phyloP scores from a whole-genome alignment of 1,140 invertebrate species.

The Trachymyrmex cornetzi region DNA sequence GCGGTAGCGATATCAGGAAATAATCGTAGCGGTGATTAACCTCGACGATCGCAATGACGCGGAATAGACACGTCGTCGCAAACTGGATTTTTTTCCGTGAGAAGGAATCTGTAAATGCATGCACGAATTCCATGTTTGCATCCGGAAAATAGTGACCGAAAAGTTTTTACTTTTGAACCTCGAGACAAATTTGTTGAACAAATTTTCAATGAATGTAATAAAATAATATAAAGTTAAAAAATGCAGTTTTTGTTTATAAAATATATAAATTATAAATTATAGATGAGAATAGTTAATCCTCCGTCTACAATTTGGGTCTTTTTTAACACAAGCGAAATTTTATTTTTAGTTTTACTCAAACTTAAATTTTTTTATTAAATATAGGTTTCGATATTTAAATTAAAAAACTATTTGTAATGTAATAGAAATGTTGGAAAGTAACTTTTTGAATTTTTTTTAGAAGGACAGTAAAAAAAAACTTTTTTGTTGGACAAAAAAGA shows the following conservation, averaged over 20 bases:
- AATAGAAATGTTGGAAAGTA: too few species aligned
- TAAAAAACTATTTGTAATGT: too few species aligned
- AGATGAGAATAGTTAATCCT: not conserved
- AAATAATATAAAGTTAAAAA: not conserved
- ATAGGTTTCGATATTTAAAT: too few species aligned
- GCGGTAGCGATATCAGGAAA: not conserved
- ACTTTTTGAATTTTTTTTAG: too few species aligned
- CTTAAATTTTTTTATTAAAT: too few species aligned
- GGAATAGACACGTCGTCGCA: not conserved
- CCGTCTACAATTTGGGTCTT: too few species aligned
- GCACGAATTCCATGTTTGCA: not conserved
- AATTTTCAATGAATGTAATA: constrained; percentile 3
- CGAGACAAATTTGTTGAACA: not conserved
- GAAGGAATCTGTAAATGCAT: not conserved
- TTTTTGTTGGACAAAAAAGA: too few species aligned
- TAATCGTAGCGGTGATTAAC: constrained; percentile 24
- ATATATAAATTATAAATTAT: not conserved
- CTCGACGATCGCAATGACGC: not conserved
- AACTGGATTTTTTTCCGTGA: not conserved
- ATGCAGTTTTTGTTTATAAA: not conserved
- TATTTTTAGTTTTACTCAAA: too few species aligned
- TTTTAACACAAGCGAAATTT: too few species aligned
- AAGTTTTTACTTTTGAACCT: not conserved
- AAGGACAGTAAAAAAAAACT: too few species aligned
- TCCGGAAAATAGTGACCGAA: not conserved